These are phyloP conservation scores for Hemitrygon akajei DNA, from an alignment of 2,797 vertebrate genomes.

Conservation along the genomic window DNA sequence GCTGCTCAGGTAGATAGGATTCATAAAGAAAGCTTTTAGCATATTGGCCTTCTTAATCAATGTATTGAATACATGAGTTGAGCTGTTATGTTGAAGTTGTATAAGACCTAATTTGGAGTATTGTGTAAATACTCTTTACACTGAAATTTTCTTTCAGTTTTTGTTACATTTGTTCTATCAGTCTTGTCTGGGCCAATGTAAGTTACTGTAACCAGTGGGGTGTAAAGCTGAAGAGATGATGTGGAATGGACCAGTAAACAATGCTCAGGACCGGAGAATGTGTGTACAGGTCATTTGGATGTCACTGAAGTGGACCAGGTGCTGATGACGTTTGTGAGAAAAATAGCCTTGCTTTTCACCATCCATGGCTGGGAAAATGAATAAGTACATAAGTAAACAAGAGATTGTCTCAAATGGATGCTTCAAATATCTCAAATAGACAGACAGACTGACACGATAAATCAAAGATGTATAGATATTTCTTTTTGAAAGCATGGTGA, in stretches of 20 bases:
- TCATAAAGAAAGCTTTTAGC: no score
- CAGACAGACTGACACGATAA: no score
- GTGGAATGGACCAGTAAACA: neutral
- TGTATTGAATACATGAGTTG: no score
- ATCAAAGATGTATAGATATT: no score
- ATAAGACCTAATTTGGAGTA: no score
- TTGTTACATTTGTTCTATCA: neutral
- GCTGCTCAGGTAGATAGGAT: no score
- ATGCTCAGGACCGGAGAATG: neutral
- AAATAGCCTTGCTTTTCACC: neutral
- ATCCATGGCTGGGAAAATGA: neutral
- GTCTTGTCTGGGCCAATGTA: neutral
- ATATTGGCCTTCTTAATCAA: no score
- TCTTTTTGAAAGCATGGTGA: no score
- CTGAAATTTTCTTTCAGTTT: neutral
- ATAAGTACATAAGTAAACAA: neutral
- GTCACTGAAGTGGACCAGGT: neutral
- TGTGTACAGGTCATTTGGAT: neutral
- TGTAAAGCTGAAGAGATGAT: neutral
- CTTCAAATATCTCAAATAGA: no score
- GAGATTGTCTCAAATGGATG: neutral
- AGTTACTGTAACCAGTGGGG: neutral
- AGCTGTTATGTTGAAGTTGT: no score
- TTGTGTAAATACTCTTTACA: no score
- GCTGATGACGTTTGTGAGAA: neutral